Base-by-base conservation (phyloP, 1,140 invertebrate genomes). In the Nasonia giraulti region DNA sequence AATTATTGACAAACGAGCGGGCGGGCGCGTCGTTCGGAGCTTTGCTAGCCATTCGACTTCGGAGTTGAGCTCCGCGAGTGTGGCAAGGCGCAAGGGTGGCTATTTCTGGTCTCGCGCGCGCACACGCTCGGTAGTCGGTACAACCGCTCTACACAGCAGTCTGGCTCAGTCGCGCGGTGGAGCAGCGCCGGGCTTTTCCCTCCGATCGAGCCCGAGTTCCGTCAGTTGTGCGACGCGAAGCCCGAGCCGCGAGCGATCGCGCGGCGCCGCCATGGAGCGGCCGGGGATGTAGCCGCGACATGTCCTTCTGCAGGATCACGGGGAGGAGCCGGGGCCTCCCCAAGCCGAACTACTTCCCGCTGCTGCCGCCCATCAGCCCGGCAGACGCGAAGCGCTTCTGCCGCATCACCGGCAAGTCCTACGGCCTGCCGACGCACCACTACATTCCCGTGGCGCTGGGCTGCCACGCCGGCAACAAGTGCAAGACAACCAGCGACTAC, bases 261-360 rank as follows among this genome's bases (percentile, higher is more conserved):
- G n/a, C n/a, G n/a, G n/a, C n/a, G n/a, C n/a, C n/a, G n/a, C 23
- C 23, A 27, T 27, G 23, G 23, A 27, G 23, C 23, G 0, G 0
- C 0, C 23, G 23, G 23, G 23, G 23, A 27, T 27, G 23, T 0
- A 27, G 27, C 27, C 27, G 27, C 27, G 27, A 27, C 27, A 95
- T 96, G 94, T 96, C 96, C 74, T 96, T 95, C 90, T 97, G 96
- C 92, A 95, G 96, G 91, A 97, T 97, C 84, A 97, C 97, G 50
- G 96, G 96, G 50, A 95, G 95, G 87, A 96, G 96, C 90, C 94
- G 96, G 69, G 96, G 96, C 86, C 94, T 97, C 86, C 96, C 96
- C 68, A 96, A 97, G 87, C 96, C 96, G 47, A 96, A 97, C 92
- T 97, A 97, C 90, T 96, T 97, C 88, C 97, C 97, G 3, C 93